Conservation (phyloP, 2,113 vertebrate genomes). For the Vulpes lagopus region DNA sequence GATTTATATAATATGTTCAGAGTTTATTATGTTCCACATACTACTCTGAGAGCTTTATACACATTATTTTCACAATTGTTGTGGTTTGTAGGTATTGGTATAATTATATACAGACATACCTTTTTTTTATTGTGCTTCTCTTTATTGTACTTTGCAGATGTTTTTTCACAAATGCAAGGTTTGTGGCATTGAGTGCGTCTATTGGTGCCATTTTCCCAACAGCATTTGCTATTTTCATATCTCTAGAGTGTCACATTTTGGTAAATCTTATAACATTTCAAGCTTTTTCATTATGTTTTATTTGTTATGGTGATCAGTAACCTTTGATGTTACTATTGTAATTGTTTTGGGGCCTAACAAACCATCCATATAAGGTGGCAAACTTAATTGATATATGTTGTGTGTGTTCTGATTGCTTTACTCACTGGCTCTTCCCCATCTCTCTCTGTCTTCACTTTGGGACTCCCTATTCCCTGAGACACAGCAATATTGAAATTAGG, state of each 20-base stretch:
- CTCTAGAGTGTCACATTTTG: neutral
- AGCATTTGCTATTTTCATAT: neutral
- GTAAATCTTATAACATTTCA: neutral
- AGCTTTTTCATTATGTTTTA: neutral
- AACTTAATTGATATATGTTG: neutral
- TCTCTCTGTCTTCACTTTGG: neutral
- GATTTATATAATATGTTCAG: neutral
- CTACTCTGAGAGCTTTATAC: neutral
- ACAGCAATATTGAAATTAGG: neutral
- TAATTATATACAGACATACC: neutral
- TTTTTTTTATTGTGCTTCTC: neutral
- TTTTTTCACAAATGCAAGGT: neutral
- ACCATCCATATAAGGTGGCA: neutral
- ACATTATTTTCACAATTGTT: neutral
- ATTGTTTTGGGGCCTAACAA: neutral
- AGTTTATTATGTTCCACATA: neutral
- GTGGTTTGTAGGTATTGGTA: neutral
- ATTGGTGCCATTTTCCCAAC: neutral
- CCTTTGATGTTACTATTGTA: neutral
- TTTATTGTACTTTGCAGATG: neutral
- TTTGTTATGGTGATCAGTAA: neutral
- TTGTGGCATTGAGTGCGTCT: neutral
- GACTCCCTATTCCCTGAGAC: neutral
- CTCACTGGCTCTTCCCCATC: neutral
- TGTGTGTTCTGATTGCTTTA: neutral